A percentile compares a stretch with the other conserved stretches of the same genome.
These are phyloP conservation scores for Madoqua kirkii DNA, from an alignment of 2,113 vertebrate species.

Conservation along the genomic window DNA sequence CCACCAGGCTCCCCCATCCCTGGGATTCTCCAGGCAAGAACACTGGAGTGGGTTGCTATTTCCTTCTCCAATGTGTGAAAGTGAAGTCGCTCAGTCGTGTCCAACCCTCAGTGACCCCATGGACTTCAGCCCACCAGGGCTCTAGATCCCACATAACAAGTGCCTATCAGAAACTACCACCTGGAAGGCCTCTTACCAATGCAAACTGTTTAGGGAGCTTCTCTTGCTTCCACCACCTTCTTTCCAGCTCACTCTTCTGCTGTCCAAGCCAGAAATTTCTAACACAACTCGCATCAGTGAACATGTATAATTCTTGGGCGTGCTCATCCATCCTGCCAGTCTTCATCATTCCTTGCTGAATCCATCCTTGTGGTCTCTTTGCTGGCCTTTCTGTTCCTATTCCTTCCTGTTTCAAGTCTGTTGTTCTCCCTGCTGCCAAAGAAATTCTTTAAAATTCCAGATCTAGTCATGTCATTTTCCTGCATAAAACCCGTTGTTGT, in stretches of 20 bases:
- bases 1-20: too few relatives aligned
- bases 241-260: neutral
- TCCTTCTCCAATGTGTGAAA: too few relatives aligned
- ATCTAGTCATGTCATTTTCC: neutral
- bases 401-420: neutral
- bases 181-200: neutral
- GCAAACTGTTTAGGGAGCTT: neutral
- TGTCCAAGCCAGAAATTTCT: neutral
- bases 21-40: too few relatives aligned
- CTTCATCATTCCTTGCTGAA: neutral
- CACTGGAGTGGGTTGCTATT: too few relatives aligned
- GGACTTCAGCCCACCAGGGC: neutral
- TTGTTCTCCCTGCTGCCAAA: neutral
- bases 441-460: neutral
- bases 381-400: neutral
- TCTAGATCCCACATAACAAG: neutral
- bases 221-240: neutral
- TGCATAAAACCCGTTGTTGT: neutral
- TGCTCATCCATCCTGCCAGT: neutral
- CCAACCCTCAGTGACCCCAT: too few relatives aligned
- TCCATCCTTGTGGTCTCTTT: neutral
- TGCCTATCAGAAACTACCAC: neutral
- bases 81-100: too few relatives aligned
- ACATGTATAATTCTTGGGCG: accelerated
- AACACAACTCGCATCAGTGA: neutral